Evolutionary conservation across 2,888 invertebrate species (phyloP).

Genomic region (Herminia tarsipennalis): DNA sequence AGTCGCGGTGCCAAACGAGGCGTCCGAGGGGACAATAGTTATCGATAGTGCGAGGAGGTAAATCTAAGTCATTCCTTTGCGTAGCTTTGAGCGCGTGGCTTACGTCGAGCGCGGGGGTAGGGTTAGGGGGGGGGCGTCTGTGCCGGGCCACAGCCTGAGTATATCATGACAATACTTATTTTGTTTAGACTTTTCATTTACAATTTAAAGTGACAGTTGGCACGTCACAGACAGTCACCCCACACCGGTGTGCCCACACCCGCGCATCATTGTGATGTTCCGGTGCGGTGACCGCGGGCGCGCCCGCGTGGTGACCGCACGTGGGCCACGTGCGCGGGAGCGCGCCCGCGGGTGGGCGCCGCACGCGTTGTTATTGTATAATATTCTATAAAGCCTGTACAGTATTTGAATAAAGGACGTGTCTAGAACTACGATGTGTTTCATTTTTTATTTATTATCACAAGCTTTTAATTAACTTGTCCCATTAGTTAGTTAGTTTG

Average conservation of each 20-base stretch:
- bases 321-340: neutral
- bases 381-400: slow-evolving; percentile 76
- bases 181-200: slow-evolving; percentile 31
- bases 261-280: too few species aligned
- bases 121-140: neutral
- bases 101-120: neutral
- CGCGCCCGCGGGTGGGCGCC: slow-evolving; percentile 9
- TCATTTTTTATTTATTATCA: slow-evolving; percentile 12
- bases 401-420: slow-evolving; percentile 83
- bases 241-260: too few species aligned
- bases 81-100: slow-evolving; percentile 53
- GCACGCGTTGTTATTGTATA: slow-evolving; percentile 61
- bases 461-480: too few species aligned
- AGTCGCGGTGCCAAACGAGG: slow-evolving; percentile 41
- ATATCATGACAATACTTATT: slow-evolving; percentile 41
- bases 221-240: slow-evolving; percentile 11
- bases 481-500: too few species aligned
- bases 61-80: slow-evolving; percentile 74
- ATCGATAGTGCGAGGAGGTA: slow-evolving; percentile 47
- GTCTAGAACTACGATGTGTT: slow-evolving; percentile 61
- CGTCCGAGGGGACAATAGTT: slow-evolving; percentile 26
- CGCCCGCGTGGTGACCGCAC: neutral
- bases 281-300: slow-evolving; percentile 9
- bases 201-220: neutral
- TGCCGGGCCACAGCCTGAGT: slow-evolving; percentile 12